Conservation (phyloP, 2,113 vertebrate genomes). For the Fulica atra region DNA sequence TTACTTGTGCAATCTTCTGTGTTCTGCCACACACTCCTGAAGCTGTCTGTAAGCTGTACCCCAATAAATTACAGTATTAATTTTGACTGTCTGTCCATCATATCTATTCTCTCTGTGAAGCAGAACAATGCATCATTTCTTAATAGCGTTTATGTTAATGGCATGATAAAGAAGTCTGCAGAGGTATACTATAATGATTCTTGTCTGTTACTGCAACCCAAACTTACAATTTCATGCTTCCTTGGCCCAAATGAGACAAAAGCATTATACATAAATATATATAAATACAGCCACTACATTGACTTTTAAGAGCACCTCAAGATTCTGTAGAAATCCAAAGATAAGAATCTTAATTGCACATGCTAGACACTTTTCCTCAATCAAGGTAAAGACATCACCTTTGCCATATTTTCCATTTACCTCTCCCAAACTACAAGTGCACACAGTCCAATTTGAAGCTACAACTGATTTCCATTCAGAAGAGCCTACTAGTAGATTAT, state of each 20-base stretch:
- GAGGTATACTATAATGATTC: fast-evolving
- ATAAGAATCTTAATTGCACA: neutral
- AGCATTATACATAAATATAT: neutral
- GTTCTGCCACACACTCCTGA: neutral
- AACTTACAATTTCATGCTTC: neutral
- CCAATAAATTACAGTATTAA: neutral
- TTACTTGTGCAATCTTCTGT: neutral
- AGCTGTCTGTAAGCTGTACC: neutral
- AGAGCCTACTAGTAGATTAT: neutral
- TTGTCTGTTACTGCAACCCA: neutral
- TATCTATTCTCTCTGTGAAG: neutral
- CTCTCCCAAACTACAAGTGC: neutral
- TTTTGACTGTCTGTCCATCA: neutral
- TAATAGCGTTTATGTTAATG: neutral
- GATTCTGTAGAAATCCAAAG: neutral
- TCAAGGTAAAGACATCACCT: neutral
- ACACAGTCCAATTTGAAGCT: neutral
- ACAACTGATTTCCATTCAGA: neutral
- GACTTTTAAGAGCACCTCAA: neutral
- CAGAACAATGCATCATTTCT: neutral
- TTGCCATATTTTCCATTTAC: neutral
- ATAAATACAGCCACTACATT: neutral
- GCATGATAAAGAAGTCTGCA: neutral
- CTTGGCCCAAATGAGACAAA: neutral
- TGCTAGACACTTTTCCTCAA: neutral